Percentiles rank a stretch among this genome's conserved stretches.
Evolutionary conservation across 2,888 invertebrate genomes (phyloP).

Genomic region (Macropis europaea): DNA sequence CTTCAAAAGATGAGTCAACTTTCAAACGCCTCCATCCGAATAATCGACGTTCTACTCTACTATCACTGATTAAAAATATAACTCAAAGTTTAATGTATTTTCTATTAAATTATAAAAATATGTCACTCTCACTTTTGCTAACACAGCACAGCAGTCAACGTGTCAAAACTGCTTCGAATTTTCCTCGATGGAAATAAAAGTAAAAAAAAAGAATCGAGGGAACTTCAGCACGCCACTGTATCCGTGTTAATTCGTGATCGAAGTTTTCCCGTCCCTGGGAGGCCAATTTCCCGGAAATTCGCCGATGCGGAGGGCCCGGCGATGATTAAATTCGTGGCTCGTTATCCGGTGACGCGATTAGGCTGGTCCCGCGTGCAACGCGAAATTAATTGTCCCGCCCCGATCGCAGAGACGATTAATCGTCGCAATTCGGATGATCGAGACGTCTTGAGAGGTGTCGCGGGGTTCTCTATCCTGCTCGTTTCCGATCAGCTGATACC

Average conservation of each 20-base stretch:
- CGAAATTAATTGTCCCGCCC: conserved; percentile 14
- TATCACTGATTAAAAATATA: no score
- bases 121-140: no score
- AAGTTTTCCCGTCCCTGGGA: neutral
- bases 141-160: no score
- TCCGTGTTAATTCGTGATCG: neutral
- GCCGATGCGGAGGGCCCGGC: neutral
- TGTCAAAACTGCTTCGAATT: no score
- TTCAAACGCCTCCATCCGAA: no score
- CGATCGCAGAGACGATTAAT: conserved; percentile 44
- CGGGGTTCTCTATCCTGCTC: neutral
- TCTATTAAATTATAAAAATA: no score
- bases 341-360: conserved; percentile 18
- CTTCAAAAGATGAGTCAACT: no score
- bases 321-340: conserved; percentile 32
- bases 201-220: no score
- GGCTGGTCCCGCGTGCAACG: neutral
- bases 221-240: no score
- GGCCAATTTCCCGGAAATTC: conserved; percentile 9
- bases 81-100: no score
- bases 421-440: conserved; percentile 38
- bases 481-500: conserved; percentile 6
- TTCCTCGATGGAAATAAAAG: no score
- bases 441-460: neutral
- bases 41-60: no score